Percentiles rank a stretch among this genome's conserved stretches.
Conservation (phyloP, 2,888 invertebrate genomes). For the Cheilosia pagana region DNA sequence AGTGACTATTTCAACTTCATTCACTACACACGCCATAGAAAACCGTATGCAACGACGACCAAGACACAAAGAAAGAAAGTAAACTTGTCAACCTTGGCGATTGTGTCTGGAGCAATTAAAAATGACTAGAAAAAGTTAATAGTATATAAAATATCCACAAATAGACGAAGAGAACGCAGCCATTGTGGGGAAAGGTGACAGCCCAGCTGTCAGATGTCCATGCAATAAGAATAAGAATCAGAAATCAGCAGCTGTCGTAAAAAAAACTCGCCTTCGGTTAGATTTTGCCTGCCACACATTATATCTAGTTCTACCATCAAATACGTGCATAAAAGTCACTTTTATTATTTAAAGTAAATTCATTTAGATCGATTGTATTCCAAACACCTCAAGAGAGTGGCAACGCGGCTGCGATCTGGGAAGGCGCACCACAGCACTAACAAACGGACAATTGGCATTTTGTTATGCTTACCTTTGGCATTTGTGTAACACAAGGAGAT, state of each 20-base stretch:
- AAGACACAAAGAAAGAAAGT: conserved; percentile 54
- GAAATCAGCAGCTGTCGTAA: conserved; percentile 35
- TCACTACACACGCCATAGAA: conserved; percentile 15
- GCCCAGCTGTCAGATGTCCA: conserved; percentile 66
- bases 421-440: conserved; percentile 1
- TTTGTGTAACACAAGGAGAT: conserved; percentile 62
- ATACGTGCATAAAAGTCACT: conserved; percentile 10
- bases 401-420: background rate
- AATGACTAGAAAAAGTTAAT: conserved; percentile 7
- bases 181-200: conserved; percentile 42
- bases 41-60: conserved; percentile 8
- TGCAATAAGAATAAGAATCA: conserved; percentile 24
- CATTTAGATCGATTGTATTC: conserved; percentile 13
- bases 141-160: background rate
- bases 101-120: conserved; percentile 42
- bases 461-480: conserved; percentile 62
- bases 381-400: background rate
- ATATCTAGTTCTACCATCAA: background rate
- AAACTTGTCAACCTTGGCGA: conserved; percentile 63
- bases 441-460: conserved; percentile 53
- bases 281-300: background rate
- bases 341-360: conserved; percentile 49
- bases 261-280: conserved; percentile 22
- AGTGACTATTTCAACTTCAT: no score
- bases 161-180: conserved; percentile 7